Conservation (phyloP, 2,797 vertebrate species). For the Microhierax caerulescens region DNA sequence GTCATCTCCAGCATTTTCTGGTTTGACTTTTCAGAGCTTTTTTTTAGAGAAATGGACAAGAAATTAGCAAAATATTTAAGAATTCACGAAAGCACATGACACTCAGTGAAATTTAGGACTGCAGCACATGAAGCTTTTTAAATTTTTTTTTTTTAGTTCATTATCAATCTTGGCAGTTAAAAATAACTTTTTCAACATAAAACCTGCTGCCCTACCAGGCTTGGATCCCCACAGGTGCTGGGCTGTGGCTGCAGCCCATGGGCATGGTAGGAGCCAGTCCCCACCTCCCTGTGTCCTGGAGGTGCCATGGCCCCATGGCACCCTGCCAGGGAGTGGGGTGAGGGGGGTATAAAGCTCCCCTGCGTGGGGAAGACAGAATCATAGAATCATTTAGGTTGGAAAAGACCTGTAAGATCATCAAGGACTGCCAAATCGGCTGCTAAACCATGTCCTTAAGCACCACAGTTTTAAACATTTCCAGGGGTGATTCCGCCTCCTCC, state of each 20-base stretch:
- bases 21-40: neutral
- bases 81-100: neutral
- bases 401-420: no score
- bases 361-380: neutral
- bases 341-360: neutral
- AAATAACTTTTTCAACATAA: neutral
- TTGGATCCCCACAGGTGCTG: accelerated
- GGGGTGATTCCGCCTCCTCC: no score
- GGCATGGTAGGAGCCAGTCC: accelerated
- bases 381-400: no score
- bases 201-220: neutral
- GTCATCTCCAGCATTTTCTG: neutral
- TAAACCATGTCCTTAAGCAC: no score
- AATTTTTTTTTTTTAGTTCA: neutral
- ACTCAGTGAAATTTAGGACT: neutral
- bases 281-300: neutral
- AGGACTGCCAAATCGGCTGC: no score
- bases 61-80: neutral
- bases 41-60: neutral
- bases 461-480: no score
- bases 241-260: neutral
- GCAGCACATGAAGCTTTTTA: neutral
- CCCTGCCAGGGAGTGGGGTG: accelerated
- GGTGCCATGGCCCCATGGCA: neutral
- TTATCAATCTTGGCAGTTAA: neutral